These are phyloP conservation scores for Anolis sagrei DNA, from an alignment of 2,113 vertebrate species.

Conservation along the genomic window DNA sequence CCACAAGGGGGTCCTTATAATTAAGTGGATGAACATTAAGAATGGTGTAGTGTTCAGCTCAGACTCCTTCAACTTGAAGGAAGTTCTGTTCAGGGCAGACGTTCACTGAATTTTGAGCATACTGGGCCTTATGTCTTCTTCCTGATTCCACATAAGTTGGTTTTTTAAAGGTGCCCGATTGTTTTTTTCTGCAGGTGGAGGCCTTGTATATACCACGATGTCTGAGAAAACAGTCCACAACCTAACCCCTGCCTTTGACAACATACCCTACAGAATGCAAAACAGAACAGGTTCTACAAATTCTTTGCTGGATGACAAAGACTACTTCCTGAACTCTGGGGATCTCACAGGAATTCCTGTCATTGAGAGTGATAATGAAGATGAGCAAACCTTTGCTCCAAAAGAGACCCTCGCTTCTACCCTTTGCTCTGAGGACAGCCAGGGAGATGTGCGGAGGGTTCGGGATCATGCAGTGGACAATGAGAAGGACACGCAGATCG, in stretches of 20 bases:
- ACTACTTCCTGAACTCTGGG: conserved; percentile 85
- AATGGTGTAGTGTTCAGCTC: not conserved
- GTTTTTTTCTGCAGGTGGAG: conserved; percentile 70
- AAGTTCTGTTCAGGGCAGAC: not conserved
- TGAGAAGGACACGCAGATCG: conserved; percentile 80
- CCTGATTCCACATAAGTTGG: too few species aligned
- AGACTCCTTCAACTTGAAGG: not conserved
- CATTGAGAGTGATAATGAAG: conserved; percentile 82
- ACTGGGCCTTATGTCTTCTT: not conserved
- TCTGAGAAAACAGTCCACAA: conserved; percentile 78
- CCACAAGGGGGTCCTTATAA: too few species aligned
- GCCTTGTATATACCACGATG: conserved; percentile 82
- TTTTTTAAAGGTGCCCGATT: too few species aligned
- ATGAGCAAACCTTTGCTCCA: conserved; percentile 78
- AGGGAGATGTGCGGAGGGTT: conserved; percentile 79
- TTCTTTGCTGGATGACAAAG: conserved; percentile 82
- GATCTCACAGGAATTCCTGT: conserved; percentile 84
- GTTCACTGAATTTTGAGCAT: not conserved
- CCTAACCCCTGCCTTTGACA: conserved; percentile 74
- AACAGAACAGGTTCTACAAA: conserved; percentile 79
- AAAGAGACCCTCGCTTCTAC: conserved; percentile 76
- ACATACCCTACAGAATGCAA: conserved; percentile 76
- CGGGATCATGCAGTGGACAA: conserved; percentile 77
- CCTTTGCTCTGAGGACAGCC: conserved; percentile 75
- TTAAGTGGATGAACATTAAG: not conserved